Evolutionary conservation across 1,140 invertebrate species (phyloP), one percentile per base, ranked within the genome.

Genomic region (Liolophura sinensis): DNA sequence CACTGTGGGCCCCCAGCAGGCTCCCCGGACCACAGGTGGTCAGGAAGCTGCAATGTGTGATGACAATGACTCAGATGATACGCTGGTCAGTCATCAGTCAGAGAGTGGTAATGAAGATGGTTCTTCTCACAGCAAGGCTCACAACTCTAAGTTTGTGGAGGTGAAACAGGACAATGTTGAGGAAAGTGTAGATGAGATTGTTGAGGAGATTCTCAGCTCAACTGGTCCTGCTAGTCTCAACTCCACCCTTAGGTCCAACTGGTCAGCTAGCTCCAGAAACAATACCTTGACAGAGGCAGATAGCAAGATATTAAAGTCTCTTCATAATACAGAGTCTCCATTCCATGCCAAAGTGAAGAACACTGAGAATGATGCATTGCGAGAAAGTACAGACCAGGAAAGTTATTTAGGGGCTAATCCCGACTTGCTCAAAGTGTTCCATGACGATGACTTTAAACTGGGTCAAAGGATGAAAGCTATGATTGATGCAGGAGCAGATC

Each of bases 151-250:
- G 68, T 22, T 60, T n/a, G 47, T 46, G 20, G 61, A 40, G 7
- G 18, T 22, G 18, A n/a, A 18, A 56, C 61, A 24, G 16, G 78
- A 79, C 60, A 73, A 70, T 67, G 51, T 56, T 46, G 67, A 70
- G 18, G 63, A 69, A 47, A 62, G 50, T 50, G 61, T 62, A 18
- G 67, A 71, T 46, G 70, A 78, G 25, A 78, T 73, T n/a, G 79
- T 83, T 57, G 77, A 82, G 51, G 81, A 83, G 62, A 83, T 83
- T 58, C 70, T 83, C n/a, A 78, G 65, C 60, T 73, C 75, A 51
- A 77, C 78, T 1, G 66, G 63, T 24, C 72, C 69, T 18, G 68
- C 69, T 3, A 64, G 68, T 25, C 65, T 67, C 22, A 58, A 55
- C 11, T 76, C 69, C 3, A 71, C 73, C 11, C 50, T 74, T 1